Evolutionary conservation across 2,797 vertebrate species (phyloP).

Genomic region (Channallabes apus): DNA sequence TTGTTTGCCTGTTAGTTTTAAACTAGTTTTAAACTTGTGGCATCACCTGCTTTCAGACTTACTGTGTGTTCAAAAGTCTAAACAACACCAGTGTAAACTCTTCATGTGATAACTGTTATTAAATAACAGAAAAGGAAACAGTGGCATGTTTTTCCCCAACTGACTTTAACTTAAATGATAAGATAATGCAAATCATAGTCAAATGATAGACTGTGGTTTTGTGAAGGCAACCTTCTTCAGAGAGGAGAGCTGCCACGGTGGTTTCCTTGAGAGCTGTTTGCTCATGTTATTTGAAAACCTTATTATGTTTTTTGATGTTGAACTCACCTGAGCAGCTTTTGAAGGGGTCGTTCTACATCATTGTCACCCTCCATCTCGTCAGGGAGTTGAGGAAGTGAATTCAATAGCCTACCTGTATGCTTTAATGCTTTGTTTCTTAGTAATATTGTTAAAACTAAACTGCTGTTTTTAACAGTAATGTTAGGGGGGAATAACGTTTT

Average conservation of each 20-base stretch:
- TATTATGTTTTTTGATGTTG: neutral
- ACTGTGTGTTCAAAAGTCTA: neutral
- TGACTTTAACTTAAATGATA: neutral
- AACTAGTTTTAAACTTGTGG: neutral
- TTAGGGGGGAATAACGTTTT: too few relatives aligned
- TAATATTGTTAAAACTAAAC: neutral
- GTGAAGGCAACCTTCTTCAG: neutral
- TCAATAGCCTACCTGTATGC: neutral
- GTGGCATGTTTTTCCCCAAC: neutral
- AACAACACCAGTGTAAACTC: neutral
- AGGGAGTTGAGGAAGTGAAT: neutral
- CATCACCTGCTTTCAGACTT: neutral
- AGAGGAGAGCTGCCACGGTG: neutral
- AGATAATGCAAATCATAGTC: neutral
- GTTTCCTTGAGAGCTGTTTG: neutral
- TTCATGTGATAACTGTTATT: neutral
- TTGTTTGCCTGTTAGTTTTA: neutral
- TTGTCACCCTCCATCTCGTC: neutral
- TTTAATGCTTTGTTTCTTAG: neutral
- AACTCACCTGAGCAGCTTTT: neutral
- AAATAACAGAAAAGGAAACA: neutral
- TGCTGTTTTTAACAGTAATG: neutral
- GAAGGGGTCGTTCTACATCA: neutral
- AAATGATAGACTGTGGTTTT: neutral
- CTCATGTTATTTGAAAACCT: neutral